Evolutionary conservation across 2,888 invertebrate species (phyloP).

Genomic region (Dryobota labecula): DNA sequence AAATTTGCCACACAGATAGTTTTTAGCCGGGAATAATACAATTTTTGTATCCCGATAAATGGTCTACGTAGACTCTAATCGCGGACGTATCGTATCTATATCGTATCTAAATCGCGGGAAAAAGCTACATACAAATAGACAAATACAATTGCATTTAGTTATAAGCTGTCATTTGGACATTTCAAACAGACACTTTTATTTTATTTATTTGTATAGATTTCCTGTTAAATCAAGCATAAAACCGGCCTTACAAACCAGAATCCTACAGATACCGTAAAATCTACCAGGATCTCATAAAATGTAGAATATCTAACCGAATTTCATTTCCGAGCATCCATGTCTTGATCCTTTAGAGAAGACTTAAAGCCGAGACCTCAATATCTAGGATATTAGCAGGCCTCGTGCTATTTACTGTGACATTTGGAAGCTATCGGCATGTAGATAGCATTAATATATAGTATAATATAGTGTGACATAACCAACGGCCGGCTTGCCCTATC

Average conservation of each 20-base stretch:
- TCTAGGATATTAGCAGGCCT: slow-evolving; percentile 44
- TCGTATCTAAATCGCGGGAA: too few relatives aligned
- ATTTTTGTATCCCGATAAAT: too few relatives aligned
- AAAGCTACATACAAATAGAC: too few relatives aligned
- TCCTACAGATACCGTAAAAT: slow-evolving; percentile 19
- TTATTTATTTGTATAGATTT: too few relatives aligned
- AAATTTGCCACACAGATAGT: too few relatives aligned
- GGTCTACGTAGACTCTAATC: too few relatives aligned
- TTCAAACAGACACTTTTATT: too few relatives aligned
- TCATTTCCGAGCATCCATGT: slow-evolving; percentile 33
- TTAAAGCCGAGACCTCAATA: slow-evolving; percentile 53
- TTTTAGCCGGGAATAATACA: too few relatives aligned
- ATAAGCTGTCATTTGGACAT: too few relatives aligned
- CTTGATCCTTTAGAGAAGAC: slow-evolving; percentile 42
- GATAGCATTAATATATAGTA: slow-evolving; percentile 46
- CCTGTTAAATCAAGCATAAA: neutral
- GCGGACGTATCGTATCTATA: too few relatives aligned
- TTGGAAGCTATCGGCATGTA: slow-evolving; percentile 53
- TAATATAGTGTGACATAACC: slow-evolving; percentile 25
- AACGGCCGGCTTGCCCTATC: slow-evolving; percentile 45
- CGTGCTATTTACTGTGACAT: slow-evolving; percentile 51
- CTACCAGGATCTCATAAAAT: slow-evolving; percentile 51
- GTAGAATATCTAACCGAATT: slow-evolving; percentile 45
- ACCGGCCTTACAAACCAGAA: neutral
- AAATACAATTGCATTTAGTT: too few relatives aligned